These are phyloP conservation scores for Mesitornis unicolor DNA, from an alignment of 2,113 vertebrate genomes.

Conservation along the genomic window DNA sequence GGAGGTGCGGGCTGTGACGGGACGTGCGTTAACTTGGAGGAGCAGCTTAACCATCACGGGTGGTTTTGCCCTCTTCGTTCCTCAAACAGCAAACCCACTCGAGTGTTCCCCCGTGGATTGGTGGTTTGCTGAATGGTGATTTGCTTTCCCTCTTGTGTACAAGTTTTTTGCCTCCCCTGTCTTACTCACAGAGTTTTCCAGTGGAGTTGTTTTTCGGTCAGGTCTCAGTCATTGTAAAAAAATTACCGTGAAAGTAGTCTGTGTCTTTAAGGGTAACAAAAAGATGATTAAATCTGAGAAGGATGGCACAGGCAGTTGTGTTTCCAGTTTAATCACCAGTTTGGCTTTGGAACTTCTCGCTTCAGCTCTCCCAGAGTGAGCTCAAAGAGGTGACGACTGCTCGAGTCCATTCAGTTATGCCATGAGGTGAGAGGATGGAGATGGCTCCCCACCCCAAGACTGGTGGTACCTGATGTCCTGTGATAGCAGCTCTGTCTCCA, in stretches of 20 bases:
- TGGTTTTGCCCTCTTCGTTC: neutral
- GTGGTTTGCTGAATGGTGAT: accelerated
- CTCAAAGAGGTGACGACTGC: neutral
- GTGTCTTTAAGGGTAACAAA: neutral
- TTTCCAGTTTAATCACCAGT: neutral
- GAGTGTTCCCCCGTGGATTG: too few relatives aligned
- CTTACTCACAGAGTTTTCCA: neutral
- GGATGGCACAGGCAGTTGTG: neutral
- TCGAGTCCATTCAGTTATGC: neutral
- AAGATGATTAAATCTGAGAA: neutral
- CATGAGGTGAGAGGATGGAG: neutral
- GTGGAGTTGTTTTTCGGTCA: neutral
- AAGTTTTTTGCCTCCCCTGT: neutral
- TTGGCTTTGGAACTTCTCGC: neutral
- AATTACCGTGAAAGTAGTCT: accelerated
- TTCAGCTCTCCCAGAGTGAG: neutral
- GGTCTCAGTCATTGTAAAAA: neutral
- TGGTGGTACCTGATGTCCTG: neutral
- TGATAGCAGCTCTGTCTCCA: neutral
- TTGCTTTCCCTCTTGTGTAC: neutral
- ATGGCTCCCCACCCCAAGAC: accelerated
- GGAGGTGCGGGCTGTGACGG: neutral
- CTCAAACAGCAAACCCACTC: neutral
- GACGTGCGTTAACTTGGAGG: neutral
- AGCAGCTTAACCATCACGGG: neutral